Base-by-base conservation (phyloP, 2,113 vertebrate species). In the Ameiurus melas region DNA sequence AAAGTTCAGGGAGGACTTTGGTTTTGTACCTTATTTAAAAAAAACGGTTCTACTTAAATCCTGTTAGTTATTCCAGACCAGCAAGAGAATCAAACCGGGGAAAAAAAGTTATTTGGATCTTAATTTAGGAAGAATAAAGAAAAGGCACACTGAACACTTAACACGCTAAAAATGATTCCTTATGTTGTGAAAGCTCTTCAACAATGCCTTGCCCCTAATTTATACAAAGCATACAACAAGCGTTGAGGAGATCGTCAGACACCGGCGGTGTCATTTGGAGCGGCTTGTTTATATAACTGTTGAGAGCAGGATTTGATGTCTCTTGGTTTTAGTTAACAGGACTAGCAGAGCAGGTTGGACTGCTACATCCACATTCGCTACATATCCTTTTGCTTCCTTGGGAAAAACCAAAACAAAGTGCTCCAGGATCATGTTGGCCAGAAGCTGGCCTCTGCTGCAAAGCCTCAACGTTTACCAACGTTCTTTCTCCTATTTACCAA, bases 1-100 rank as follows among this genome's bases (percentile, higher is more conserved):
- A 93, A 94, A 96, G 95, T 96, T 93, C 95, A 94, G 96, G 97
- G 96, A 96, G 94, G 95, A 96, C 97, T 99, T 99, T 98, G 98
- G 97, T 96, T 96, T 97, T 93, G 93, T 96, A 97, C 96, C 93
- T 95, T 78, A 47, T 47, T 94, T 93, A 22, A 95, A 47, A 57
- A 20, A 57, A 53, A 77, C 27, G 94, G 93, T 94, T 93, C 94
- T 95, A 96, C 90, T 91, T 90, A 90, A 95, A 94, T 95, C 93
- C 84, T 92, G 93, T 94, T 94, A 78, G 51, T 78, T 75, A 89
- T 81, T 87, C 60, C 90, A 92, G 83, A 94, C 95, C 95, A 89
- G 87, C 86, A 89, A 87, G 90, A 77, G 71, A 91, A 90, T 83
- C 77, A 88, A 90, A 85, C 79, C 13, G 16, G 68, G 43, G 43